phyloP scores from a whole-genome alignment of 1,140 invertebrate species.

The Drosophila nigrodunni region DNA sequence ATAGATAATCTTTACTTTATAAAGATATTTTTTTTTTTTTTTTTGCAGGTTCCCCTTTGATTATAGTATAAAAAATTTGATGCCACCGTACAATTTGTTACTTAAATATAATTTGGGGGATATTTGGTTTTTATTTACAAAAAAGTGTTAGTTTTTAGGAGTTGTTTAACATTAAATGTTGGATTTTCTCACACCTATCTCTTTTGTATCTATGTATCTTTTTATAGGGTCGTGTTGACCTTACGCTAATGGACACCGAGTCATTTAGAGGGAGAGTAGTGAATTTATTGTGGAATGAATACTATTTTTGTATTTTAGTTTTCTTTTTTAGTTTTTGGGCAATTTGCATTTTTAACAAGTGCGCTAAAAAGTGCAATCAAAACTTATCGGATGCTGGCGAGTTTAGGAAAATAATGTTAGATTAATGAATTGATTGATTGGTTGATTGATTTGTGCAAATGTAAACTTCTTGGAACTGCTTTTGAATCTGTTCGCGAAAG shows the following conservation, averaged over 20 bases:
- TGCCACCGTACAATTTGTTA: conserved; percentile 50
- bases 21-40: not conserved
- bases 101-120: conserved; percentile 59
- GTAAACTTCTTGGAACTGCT: conserved; percentile 79
- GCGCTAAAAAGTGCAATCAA: conserved; percentile 84
- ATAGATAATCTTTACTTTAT: conserved; percentile 42
- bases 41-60: conserved; percentile 13
- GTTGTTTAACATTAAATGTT: conserved; percentile 73
- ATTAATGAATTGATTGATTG: conserved; percentile 9
- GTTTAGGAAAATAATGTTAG: conserved; percentile 19
- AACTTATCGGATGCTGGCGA: conserved; percentile 7
- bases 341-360: conserved; percentile 84
- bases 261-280: not conserved
- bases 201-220: conserved; percentile 19
- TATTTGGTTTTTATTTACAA: conserved; percentile 67
- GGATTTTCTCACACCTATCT: conserved; percentile 15
- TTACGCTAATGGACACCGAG: conserved; percentile 20
- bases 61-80: conserved; percentile 69
- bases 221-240: conserved; percentile 19
- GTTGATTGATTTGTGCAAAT: conserved; percentile 62
- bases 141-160: conserved; percentile 31
- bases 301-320: conserved; percentile 1
- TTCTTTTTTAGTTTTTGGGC: conserved; percentile 10
- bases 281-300: conserved; percentile 11
- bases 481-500: conserved; percentile 68